These are phyloP conservation scores for Acrocyrtus sp. DNA, from an alignment of 2,888 invertebrate species.

Conservation along the genomic window DNA sequence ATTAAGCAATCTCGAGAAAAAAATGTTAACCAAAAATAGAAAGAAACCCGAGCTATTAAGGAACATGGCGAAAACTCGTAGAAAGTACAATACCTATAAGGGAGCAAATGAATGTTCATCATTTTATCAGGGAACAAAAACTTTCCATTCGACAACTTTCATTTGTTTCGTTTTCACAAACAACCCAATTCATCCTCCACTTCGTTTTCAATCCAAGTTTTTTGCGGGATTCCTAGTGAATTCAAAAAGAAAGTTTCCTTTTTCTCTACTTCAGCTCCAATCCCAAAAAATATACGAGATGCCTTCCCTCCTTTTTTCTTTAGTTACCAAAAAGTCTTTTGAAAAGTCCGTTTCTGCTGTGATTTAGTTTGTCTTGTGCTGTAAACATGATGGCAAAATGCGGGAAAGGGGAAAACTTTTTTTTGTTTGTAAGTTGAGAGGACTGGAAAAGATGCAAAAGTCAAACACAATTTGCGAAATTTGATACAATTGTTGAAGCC, in stretches of 20 bases:
- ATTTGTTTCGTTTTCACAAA: slow-evolving; percentile 21
- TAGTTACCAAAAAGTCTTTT: too few species aligned
- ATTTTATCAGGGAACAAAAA: not conserved
- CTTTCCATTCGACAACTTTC: not conserved
- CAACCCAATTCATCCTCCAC: slow-evolving; percentile 20
- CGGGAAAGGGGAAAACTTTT: slow-evolving; percentile 14
- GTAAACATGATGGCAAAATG: slow-evolving; percentile 32
- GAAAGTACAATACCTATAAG: not conserved
- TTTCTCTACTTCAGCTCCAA: too few species aligned
- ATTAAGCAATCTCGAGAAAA: too few species aligned
- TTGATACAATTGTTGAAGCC: slow-evolving; percentile 52
- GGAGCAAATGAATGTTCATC: too few species aligned
- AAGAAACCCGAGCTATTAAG: not conserved
- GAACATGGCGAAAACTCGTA: not conserved
- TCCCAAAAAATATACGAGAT: too few species aligned
- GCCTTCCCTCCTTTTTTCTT: too few species aligned
- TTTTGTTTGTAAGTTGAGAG: slow-evolving; percentile 22
- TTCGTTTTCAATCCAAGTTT: slow-evolving; percentile 24
- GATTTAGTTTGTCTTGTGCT: slow-evolving; percentile 36
- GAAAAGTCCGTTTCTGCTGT: too few species aligned
- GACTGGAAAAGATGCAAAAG: slow-evolving; percentile 26
- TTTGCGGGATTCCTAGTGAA: too few species aligned
- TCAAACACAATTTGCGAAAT: slow-evolving; percentile 52
- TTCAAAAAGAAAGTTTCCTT: too few species aligned
- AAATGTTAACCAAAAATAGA: too few species aligned